Base-by-base conservation (phyloP, 2,113 vertebrate genomes). In the Monopterus albus region DNA sequence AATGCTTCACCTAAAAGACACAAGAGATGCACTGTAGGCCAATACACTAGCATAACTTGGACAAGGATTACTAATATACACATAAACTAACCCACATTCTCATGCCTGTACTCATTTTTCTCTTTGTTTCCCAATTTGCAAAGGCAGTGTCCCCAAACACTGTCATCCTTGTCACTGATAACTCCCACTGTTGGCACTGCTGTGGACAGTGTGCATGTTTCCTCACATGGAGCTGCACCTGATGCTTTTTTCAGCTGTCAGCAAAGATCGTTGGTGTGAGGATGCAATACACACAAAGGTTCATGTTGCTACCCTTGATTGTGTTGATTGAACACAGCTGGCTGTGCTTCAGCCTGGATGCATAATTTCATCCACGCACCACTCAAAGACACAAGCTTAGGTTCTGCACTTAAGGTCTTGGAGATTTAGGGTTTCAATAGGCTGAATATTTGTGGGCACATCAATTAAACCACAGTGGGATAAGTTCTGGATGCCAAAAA, bases 1-100 rank as follows among this genome's bases (percentile, higher is more conserved):
- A 49, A 75, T 79, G 72, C 50, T 81, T 74, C 60, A 84, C 84
- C 84, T 89, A 84, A 90, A 89, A 89, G 77, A 80, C 72, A 72
- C 33, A 64, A 73, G 66, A 78, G 29, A 62, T 82, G 45, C 72
- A 70, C 69, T 78, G 23, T 71, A 45, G 71, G 66, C 45, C n/a
- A n/a, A n/a, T n/a, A n/a, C n/a, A n/a, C 69, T 78, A 78, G 58
- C 63, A 78, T 29, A 79, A 63, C 46, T 70, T 60, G 62, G 87
- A 74, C 78, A 76, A 57, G 75, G 28, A 72, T 81, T 52, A 74
- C 50, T 35, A 50, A 70, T 45, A 77, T 73, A 49, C 56, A 66
- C 57, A 58, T 38, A 73, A 28, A 42, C 26, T 51, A 68, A 81
- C 46, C 36, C 52, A 61, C 47, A 83, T 75, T 62, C 50, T 67